Evolutionary conservation across 2,888 invertebrate genomes (phyloP), one percentile per base, ranked within the genome.

Genomic region (Tenthredo mesomela): DNA sequence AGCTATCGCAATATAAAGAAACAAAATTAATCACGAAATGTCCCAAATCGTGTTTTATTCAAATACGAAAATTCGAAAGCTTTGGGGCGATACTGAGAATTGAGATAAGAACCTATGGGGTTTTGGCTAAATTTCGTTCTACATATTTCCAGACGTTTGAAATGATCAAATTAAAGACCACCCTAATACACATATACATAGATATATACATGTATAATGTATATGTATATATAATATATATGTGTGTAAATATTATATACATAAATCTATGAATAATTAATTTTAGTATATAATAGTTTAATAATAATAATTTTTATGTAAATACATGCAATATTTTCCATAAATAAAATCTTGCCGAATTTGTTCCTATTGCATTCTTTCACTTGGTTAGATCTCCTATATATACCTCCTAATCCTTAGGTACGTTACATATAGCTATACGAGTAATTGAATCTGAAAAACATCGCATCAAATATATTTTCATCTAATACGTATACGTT

Each of bases 281-380:
- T 80, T 40, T 61, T 80, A 80, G 61, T 80, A 37, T 61, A 37
- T 47, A 29, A 70, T 43, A 82, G 29, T 82, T 21, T 33, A 67
- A 21, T 80, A 70, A 82, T 47, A 37, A 67, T 43, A 82, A 47
- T 82, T 82, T 80, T 82, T 82, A 67, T 82, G 82, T 82, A 82
- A 67, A 82, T 80, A 93, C 93, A 93, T 88, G 90, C 90, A 92
- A 93, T 93, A 93, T 93, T 93, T 93, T 93, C 91, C 91, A 92
- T 90, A 88, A 88, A 90, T 90, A 91, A 89, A 89, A 87, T 88
- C 88, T 88, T 88, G 88, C 87, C 87, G 88, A 89, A 91, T 89
- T 89, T 88, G 88, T 91, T 92, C 89, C 87, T 90, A 89, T 50
- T 29, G 43, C 84, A 77, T 29, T 65, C 54, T 78, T 58, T 58